These are phyloP conservation scores for Enteromius mattozi DNA, from an alignment of 2,797 vertebrate genomes.

Conservation along the genomic window DNA sequence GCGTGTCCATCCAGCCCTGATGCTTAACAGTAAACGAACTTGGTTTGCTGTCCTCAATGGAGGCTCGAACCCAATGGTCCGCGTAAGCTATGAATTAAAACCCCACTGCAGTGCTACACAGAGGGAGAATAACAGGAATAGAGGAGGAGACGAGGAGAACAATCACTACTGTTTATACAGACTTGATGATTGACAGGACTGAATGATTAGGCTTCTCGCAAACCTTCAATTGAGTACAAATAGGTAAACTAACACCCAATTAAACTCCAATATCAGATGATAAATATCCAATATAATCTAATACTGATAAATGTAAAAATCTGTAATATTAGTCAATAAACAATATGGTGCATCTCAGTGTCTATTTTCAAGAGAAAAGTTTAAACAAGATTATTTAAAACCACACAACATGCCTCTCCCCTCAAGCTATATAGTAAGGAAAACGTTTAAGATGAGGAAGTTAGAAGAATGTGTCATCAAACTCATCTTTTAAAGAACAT, in stretches of 20 bases:
- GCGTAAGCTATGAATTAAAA: not conserved
- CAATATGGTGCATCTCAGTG: not conserved
- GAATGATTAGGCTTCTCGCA: not conserved
- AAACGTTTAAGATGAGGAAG: not conserved
- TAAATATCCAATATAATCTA: not conserved
- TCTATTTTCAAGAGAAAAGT: not conserved
- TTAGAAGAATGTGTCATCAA: not conserved
- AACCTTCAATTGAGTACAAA: not conserved
- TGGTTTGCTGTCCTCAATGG: not conserved
- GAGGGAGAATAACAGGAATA: not conserved
- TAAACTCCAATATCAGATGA: not conserved
- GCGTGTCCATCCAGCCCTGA: not conserved
- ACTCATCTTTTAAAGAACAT: not conserved
- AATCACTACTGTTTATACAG: too few relatives aligned
- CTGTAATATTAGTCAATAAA: not conserved
- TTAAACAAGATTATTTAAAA: not conserved
- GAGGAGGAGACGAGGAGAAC: too few relatives aligned
- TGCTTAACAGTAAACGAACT: not conserved
- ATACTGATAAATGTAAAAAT: not conserved
- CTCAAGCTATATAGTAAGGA: not conserved
- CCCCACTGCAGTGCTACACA: not conserved
- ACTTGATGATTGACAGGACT: not conserved
- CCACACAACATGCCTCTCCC: not conserved
- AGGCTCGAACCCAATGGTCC: not conserved
- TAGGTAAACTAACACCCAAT: not conserved